Conservation (phyloP, 2,888 invertebrate genomes). For the Papilio demoleus region DNA sequence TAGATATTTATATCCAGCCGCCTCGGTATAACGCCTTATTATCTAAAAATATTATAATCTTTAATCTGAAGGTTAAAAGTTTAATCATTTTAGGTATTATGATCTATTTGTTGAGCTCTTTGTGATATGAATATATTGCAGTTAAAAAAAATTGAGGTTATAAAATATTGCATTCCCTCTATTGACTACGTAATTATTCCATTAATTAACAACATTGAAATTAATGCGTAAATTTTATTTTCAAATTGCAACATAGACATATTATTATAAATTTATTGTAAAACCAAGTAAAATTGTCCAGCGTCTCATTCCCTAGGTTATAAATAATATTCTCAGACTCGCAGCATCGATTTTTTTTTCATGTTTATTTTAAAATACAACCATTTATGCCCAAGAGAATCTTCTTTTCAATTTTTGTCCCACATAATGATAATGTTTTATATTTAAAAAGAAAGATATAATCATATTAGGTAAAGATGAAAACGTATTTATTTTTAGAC, state of each 20-base stretch:
- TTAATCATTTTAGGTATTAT: too few species aligned
- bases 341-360: neutral
- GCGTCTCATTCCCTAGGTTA: neutral
- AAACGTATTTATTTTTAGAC: neutral
- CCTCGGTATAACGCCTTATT: neutral
- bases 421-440: neutral
- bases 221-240: too few species aligned
- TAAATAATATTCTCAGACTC: slow-evolving; percentile 3
- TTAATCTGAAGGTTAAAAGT: too few species aligned
- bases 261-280: neutral
- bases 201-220: too few species aligned
- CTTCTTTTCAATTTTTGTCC: neutral
- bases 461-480: neutral
- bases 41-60: neutral
- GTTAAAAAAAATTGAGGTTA: too few species aligned
- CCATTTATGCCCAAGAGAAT: neutral
- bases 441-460: neutral
- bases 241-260: neutral
- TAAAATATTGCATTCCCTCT: too few species aligned
- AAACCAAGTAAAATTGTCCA: neutral
- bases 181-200: too few species aligned
- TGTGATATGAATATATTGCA: neutral
- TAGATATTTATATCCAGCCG: neutral
- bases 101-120: neutral
- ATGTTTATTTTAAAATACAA: slow-evolving; percentile 10